phyloP scores from a whole-genome alignment of 2,113 vertebrate species.

The Brevimyrus niger region DNA sequence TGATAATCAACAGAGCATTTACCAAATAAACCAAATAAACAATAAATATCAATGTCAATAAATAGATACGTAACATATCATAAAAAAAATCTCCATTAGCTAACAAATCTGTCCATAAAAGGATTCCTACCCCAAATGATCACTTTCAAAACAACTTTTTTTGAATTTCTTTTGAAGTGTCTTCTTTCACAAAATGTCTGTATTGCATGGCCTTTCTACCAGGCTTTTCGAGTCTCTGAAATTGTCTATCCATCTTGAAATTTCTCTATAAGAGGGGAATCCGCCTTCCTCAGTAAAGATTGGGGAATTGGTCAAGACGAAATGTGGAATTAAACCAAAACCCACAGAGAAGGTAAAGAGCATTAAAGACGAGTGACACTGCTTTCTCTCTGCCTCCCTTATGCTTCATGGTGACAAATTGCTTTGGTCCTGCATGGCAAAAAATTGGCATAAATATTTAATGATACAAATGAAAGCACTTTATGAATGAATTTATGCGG shows the following conservation, averaged over 20 bases:
- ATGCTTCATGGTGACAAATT: neutral
- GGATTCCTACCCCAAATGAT: neutral
- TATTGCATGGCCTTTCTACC: neutral
- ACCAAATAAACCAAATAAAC: neutral
- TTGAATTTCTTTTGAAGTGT: neutral
- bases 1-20: neutral
- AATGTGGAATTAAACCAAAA: neutral
- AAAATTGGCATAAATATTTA: constrained; percentile 7
- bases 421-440: neutral
- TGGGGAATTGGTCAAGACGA: neutral
- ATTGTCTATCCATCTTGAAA: neutral
- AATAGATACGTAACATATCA: neutral
- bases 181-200: neutral
- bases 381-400: neutral
- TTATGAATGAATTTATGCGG: constrained; percentile 6
- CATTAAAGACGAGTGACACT: neutral
- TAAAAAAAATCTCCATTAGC: neutral
- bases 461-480: constrained; percentile 14
- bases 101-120: neutral
- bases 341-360: neutral
- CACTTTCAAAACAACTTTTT: neutral
- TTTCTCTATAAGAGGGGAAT: neutral
- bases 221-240: neutral
- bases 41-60: neutral
- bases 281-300: neutral